Percentiles rank a stretch among this genome's conserved stretches.
phyloP scores from a whole-genome alignment of 2,888 invertebrate species.

The Cryptocephalus primarius region DNA sequence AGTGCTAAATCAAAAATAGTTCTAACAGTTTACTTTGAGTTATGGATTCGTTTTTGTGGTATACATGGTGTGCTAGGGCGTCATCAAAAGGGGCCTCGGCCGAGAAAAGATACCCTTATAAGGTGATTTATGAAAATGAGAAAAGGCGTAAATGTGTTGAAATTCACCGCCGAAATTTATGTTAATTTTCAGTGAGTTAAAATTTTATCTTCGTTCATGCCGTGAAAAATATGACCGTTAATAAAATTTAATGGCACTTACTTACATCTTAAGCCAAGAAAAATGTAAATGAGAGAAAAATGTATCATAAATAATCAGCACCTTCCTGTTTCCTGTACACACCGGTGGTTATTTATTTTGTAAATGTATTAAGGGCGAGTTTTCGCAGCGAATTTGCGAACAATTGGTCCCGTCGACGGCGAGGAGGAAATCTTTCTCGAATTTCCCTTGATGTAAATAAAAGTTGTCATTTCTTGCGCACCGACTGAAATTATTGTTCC shows the following conservation, averaged over 20 bases:
- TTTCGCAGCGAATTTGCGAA: constrained; percentile 27
- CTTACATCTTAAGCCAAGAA: constrained; percentile 31
- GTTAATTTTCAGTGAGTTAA: not conserved
- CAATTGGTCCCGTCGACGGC: constrained; percentile 26
- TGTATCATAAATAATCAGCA: constrained; percentile 37
- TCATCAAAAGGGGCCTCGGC: too few species aligned
- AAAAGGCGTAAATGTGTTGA: not conserved
- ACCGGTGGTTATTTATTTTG: constrained; percentile 30
- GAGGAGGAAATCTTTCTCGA: constrained; percentile 32
- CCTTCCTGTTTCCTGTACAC: constrained; percentile 34
- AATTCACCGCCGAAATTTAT: not conserved
- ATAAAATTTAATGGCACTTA: constrained; percentile 34
- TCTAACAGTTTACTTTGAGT: too few species aligned
- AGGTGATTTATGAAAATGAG: too few species aligned
- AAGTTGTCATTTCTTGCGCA: constrained; percentile 32
- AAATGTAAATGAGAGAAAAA: constrained; percentile 37
- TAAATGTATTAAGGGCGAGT: constrained; percentile 32
- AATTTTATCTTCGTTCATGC: not conserved
- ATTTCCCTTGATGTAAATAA: constrained; percentile 38
- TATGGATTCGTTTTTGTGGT: too few species aligned
- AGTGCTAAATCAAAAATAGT: too few species aligned
- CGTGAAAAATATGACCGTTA: constrained; percentile 25
- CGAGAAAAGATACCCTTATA: too few species aligned
- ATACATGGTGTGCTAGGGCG: too few species aligned
- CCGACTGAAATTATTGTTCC: constrained; percentile 25